Conservation (phyloP, 2,888 invertebrate genomes). For the Morpho deidamia region DNA sequence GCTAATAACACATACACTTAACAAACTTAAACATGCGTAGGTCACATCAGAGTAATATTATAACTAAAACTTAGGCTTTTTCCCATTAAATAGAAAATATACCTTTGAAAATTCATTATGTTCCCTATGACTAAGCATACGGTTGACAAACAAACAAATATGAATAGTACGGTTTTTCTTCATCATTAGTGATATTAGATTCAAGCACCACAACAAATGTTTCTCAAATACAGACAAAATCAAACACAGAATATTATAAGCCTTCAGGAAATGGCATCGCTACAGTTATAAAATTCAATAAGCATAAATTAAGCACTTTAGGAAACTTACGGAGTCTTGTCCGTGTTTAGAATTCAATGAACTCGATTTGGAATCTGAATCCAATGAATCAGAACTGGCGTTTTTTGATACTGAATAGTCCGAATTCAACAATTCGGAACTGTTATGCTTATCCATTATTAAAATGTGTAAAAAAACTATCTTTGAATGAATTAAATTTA, state of each 20-base stretch:
- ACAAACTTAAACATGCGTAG: no score
- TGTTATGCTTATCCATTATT: conserved; percentile 82
- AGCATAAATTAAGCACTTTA: conserved; percentile 69
- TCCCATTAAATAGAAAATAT: not conserved
- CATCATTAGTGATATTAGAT: conserved; percentile 31
- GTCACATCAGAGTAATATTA: no score
- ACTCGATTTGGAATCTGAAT: conserved; percentile 91
- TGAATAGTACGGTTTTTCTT: conserved; percentile 51
- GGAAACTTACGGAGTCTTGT: conserved; percentile 86
- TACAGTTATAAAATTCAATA: conserved; percentile 47
- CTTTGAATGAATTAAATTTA: no score
- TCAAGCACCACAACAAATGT: not conserved
- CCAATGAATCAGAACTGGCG: conserved; percentile 88
- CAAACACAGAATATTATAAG: conserved; percentile 24
- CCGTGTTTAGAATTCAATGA: conserved; percentile 91
- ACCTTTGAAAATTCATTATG: conserved; percentile 51
- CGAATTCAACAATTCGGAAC: conserved; percentile 81
- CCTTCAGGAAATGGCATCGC: conserved; percentile 51
- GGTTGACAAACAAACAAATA: conserved; percentile 63
- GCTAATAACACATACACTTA: no score
- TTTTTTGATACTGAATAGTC: conserved; percentile 84
- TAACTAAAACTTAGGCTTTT: no score
- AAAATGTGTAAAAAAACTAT: no score
- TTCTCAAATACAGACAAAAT: not conserved
- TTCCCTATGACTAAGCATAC: conserved; percentile 53